Evolutionary conservation across 2,797 vertebrate species (phyloP).

Genomic region (Adelosebastes latens): DNA sequence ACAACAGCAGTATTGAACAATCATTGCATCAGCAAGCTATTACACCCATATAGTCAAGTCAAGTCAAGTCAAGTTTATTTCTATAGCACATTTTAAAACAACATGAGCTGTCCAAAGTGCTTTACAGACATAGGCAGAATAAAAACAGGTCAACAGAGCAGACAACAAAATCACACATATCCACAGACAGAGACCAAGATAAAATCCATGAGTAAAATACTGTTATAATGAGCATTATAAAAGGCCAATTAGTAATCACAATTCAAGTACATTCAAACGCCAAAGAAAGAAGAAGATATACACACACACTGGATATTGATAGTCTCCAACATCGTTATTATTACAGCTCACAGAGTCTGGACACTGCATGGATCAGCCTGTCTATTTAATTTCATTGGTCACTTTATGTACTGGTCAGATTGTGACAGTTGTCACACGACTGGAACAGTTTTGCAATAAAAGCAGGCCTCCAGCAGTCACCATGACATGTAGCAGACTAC

Average conservation of each 20-base stretch:
- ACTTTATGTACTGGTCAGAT: background rate
- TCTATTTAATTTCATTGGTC: background rate
- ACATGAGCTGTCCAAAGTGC: no score
- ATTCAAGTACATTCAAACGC: no score
- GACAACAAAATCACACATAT: background rate
- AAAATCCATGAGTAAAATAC: no score
- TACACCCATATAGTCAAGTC: background rate
- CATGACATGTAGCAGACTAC: background rate
- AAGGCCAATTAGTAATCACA: no score
- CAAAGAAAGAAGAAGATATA: no score
- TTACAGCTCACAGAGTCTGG: background rate
- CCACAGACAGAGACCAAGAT: background rate
- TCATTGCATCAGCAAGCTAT: background rate
- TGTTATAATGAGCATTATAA: no score
- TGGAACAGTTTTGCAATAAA: constrained; percentile 46
- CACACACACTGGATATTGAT: background rate
- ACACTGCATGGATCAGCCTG: background rate
- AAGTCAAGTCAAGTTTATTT: no score
- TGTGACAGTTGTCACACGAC: constrained; percentile 32
- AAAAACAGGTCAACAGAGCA: no score
- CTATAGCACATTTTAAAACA: no score
- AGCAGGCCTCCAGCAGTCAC: background rate
- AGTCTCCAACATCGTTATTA: background rate
- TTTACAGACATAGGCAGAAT: background rate
- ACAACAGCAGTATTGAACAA: background rate